Percentiles rank a stretch among this genome's conserved stretches.
phyloP scores from a whole-genome alignment of 2,113 vertebrate species.

The Podilymbus podiceps region DNA sequence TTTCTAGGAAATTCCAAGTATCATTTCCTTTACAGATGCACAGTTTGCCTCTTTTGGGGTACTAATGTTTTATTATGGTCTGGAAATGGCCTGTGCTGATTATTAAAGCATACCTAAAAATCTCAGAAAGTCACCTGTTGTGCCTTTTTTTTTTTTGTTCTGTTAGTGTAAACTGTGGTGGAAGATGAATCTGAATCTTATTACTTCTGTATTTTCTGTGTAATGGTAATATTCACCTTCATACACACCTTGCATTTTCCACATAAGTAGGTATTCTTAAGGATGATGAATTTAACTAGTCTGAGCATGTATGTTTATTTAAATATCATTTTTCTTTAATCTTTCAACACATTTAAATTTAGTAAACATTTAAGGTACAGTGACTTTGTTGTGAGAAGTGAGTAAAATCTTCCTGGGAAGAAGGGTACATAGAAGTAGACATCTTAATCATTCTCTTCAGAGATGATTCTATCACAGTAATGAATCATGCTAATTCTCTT shows the following conservation, averaged over 20 bases:
- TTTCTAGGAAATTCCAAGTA: not conserved
- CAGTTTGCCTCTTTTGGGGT: not conserved
- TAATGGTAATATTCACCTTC: not conserved
- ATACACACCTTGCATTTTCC: not conserved
- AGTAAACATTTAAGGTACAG: not conserved
- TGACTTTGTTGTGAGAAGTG: not conserved
- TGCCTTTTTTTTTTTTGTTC: not conserved
- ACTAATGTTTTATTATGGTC: not conserved
- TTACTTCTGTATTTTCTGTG: not conserved
- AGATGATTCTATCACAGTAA: not conserved
- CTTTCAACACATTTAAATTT: not conserved
- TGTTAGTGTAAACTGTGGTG: not conserved
- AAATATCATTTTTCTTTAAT: not conserved
- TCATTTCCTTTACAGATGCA: not conserved
- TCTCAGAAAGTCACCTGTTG: not conserved
- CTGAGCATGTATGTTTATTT: not conserved
- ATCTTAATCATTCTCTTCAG: not conserved
- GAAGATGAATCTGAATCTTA: not conserved
- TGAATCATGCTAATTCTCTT: not conserved
- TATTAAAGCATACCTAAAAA: not conserved
- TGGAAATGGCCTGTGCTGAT: not conserved
- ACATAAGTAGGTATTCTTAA: not conserved
- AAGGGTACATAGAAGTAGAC: not conserved
- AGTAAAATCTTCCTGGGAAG: not conserved
- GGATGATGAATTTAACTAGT: not conserved